These are phyloP conservation scores for Drosophila longiperda DNA, from an alignment of 2,888 invertebrate species.

Conservation along the genomic window DNA sequence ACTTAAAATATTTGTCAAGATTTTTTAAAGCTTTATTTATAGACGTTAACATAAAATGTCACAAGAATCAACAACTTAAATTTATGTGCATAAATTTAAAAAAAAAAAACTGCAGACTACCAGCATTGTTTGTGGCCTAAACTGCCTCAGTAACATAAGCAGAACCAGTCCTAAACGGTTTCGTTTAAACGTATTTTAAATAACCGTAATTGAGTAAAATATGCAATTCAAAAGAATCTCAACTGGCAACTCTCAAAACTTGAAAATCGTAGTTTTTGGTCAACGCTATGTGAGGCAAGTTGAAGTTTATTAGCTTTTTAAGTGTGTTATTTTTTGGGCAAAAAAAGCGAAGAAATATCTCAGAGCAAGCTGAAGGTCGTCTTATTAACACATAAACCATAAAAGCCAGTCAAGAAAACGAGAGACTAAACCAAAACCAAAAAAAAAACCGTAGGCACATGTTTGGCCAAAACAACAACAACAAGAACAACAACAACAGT, in stretches of 20 bases:
- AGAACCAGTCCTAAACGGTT: background rate
- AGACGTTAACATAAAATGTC: background rate
- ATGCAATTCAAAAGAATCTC: background rate
- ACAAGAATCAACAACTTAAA: background rate
- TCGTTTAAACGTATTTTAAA: background rate
- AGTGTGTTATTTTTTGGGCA: conserved; percentile 28
- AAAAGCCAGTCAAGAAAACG: conserved; percentile 67
- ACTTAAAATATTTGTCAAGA: background rate
- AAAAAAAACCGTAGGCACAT: conserved; percentile 52
- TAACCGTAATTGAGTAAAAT: background rate
- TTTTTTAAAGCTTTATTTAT: background rate
- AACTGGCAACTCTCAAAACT: background rate
- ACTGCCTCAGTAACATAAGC: background rate
- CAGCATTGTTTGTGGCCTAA: background rate
- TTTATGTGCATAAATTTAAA: background rate
- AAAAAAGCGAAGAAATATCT: conserved; percentile 57
- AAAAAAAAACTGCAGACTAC: background rate
- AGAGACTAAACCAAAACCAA: conserved; percentile 9
- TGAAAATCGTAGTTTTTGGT: conserved; percentile 1
- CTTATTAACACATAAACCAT: conserved; percentile 81
- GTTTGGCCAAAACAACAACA: conserved; percentile 49
- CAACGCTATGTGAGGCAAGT: conserved; percentile 6
- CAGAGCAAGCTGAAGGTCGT: conserved; percentile 66
- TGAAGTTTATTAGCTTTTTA: conserved; percentile 34
- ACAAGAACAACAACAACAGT: conserved; percentile 30